These are phyloP conservation scores for Aegotheles bennettii DNA, from an alignment of 2,113 vertebrate genomes.

Conservation along the genomic window DNA sequence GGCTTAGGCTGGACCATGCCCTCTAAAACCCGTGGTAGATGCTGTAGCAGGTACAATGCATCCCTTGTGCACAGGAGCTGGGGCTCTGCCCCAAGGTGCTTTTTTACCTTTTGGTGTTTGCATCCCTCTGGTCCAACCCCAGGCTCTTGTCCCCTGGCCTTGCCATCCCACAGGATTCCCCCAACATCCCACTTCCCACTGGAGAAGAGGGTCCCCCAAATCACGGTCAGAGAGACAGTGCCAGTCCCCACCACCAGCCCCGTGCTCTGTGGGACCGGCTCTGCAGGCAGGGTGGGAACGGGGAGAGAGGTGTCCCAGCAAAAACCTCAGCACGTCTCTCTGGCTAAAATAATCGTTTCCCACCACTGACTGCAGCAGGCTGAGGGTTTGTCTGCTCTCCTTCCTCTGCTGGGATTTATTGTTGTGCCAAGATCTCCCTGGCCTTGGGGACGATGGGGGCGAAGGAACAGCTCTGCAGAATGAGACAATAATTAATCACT, in stretches of 20 bases:
- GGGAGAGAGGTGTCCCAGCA: neutral
- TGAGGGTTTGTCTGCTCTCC: neutral
- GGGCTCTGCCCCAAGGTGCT: neutral
- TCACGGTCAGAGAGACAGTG: neutral
- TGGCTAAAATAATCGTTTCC: neutral
- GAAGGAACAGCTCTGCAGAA: neutral
- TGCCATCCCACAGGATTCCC: neutral
- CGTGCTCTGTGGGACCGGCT: accelerated
- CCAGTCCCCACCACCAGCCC: neutral
- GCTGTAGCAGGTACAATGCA: accelerated
- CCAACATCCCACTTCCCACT: neutral
- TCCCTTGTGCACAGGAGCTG: accelerated
- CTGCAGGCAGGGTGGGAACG: neutral
- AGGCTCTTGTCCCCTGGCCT: neutral
- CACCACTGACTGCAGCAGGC: neutral
- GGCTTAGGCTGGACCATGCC: neutral
- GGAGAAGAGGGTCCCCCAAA: neutral
- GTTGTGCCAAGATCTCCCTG: neutral
- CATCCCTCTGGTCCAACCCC: neutral
- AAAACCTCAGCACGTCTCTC: neutral
- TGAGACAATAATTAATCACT: neutral
- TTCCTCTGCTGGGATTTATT: conserved; percentile 4
- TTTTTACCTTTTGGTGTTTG: neutral
- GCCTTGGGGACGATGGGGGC: neutral
- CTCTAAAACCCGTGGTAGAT: accelerated